Percentiles rank a stretch among this genome's conserved stretches.
phyloP scores from a whole-genome alignment of 1,140 invertebrate genomes.

The Micrasema minimum region DNA sequence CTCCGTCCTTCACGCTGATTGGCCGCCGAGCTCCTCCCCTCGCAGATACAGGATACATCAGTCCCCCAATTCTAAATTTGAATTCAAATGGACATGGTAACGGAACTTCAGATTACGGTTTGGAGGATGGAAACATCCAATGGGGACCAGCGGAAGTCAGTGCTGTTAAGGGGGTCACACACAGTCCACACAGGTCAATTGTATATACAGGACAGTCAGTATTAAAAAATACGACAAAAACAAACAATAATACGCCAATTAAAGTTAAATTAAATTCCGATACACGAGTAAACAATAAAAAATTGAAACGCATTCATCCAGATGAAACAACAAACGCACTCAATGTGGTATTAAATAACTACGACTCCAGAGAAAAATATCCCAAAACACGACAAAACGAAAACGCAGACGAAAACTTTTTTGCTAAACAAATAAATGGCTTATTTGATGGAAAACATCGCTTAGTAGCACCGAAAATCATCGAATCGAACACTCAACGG shows the following conservation, averaged over 20 bases:
- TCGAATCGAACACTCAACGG: background rate
- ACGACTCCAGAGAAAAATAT: background rate
- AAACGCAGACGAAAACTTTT: background rate
- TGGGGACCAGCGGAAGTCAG: conserved; percentile 34
- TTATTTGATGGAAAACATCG: no score
- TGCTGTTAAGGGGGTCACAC: conserved; percentile 2
- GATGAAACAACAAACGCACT: background rate
- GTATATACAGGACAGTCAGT: conserved; percentile 9
- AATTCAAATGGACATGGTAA: conserved; percentile 43
- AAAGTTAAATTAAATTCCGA: background rate
- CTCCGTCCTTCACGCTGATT: conserved; percentile 37
- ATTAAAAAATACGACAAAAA: conserved; percentile 12
- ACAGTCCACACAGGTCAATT: conserved; percentile 5
- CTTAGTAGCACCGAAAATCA: no score
- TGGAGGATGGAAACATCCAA: conserved; percentile 39
- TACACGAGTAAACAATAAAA: background rate
- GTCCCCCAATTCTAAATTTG: conserved; percentile 43
- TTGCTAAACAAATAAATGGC: background rate
- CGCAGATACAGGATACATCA: conserved; percentile 49
- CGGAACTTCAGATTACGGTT: conserved; percentile 48
- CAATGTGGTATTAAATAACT: background rate
- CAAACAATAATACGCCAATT: background rate
- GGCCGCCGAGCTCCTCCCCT: conserved; percentile 28
- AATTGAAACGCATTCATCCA: background rate
- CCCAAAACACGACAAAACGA: background rate